A percentile compares a stretch with the other conserved stretches of the same genome.
These are phyloP conservation scores for Aplidium turbinatum DNA, from an alignment of 23 tunicate species.

Conservation along the genomic window DNA sequence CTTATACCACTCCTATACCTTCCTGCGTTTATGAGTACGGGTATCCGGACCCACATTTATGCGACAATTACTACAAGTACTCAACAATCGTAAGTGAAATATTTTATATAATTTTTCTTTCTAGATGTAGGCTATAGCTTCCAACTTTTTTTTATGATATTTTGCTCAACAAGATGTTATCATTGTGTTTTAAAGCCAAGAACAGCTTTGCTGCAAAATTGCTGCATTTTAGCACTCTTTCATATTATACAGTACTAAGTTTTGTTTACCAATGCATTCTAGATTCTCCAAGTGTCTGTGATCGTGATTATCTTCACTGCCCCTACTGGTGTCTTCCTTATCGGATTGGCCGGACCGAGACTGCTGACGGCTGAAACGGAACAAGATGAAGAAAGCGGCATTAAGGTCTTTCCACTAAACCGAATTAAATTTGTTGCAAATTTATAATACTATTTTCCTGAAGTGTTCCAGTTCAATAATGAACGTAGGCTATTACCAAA, in stretches of 20 bases:
- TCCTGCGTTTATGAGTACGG: neutral
- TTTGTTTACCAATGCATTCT: too few species aligned
- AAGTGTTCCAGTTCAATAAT: too few species aligned
- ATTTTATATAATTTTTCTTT: too few species aligned
- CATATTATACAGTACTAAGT: too few species aligned
- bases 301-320: constrained; percentile 54
- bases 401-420: too few species aligned
- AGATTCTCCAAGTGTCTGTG: constrained; percentile 73
- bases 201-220: too few species aligned
- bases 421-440: too few species aligned
- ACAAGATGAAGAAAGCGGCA: constrained; percentile 8
- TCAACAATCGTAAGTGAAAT: constrained; percentile 11
- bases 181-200: too few species aligned
- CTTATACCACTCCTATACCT: neutral
- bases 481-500: too few species aligned
- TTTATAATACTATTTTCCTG: neutral
- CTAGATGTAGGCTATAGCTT: too few species aligned
- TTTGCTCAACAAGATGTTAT: too few species aligned
- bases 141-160: neutral
- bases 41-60: constrained; percentile 1
- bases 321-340: constrained; percentile 65
- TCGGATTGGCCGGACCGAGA: constrained; percentile 64
- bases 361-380: constrained; percentile 38
- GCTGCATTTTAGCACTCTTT: too few species aligned
- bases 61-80: constrained; percentile 3